A percentile compares a stretch with the other conserved stretches of the same genome.
Evolutionary conservation across 2,888 invertebrate species (phyloP).

Genomic region (Apodemia duryi): DNA sequence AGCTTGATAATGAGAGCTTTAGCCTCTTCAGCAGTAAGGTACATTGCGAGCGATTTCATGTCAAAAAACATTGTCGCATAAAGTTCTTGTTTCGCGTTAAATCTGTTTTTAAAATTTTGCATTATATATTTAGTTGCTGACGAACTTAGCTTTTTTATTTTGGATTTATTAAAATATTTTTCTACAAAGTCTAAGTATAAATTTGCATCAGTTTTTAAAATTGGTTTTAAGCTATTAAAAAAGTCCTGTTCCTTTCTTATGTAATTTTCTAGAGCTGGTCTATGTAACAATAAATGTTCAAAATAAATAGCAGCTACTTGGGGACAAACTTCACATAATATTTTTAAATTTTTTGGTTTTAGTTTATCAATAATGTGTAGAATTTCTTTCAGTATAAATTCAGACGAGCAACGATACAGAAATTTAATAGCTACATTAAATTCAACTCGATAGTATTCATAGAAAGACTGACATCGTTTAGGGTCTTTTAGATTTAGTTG

Average conservation of each 20-base stretch:
- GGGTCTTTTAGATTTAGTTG: conserved; percentile 40
- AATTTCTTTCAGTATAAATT: conserved; percentile 41
- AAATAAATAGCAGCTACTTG: conserved; percentile 44
- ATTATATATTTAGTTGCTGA: conserved; percentile 43
- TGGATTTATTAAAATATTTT: conserved; percentile 38
- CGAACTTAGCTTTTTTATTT: conserved; percentile 34
- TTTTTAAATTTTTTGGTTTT: conserved; percentile 42
- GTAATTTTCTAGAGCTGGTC: conserved; percentile 35
- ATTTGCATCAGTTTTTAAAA: conserved; percentile 44
- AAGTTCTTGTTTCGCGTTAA: conserved; percentile 45
- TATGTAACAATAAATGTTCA: conserved; percentile 38
- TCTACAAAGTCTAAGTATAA: conserved; percentile 47
- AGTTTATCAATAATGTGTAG: conserved; percentile 41
- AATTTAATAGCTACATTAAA: conserved; percentile 45
- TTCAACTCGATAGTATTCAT: conserved; percentile 43
- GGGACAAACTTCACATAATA: conserved; percentile 46
- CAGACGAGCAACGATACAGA: conserved; percentile 42
- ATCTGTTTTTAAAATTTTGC: conserved; percentile 41
- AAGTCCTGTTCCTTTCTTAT: conserved; percentile 33
- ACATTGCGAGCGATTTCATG: conserved; percentile 41
- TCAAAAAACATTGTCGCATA: conserved; percentile 45
- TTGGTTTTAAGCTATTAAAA: conserved; percentile 40
- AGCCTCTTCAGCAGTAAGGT: conserved; percentile 42
- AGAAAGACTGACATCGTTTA: conserved; percentile 46
- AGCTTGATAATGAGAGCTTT: conserved; percentile 43